Evolutionary conservation across 2,113 vertebrate genomes (phyloP).

Genomic region (Megaleporinus macrocephalus): DNA sequence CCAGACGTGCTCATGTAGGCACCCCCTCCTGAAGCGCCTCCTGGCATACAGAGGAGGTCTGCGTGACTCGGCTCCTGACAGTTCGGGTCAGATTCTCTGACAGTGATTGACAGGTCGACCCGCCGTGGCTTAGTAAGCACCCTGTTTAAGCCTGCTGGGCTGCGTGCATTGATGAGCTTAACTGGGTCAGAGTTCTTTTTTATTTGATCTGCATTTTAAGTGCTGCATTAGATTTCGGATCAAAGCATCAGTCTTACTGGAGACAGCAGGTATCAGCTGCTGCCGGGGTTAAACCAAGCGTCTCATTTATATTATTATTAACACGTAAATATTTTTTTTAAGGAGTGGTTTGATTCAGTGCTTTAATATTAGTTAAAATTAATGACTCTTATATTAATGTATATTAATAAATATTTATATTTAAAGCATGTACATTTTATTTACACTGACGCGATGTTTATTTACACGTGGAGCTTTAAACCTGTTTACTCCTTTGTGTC

Average conservation of each 20-base stretch:
- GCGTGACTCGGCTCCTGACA: background rate
- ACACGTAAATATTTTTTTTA: background rate
- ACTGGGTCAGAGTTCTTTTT: background rate
- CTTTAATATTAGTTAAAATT: background rate
- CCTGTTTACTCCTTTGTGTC: background rate
- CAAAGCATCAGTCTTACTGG: background rate
- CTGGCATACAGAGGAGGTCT: background rate
- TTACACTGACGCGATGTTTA: background rate
- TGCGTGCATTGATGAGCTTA: background rate
- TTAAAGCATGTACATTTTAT: background rate
- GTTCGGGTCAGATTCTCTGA: slow-evolving; percentile 22
- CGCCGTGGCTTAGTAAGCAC: slow-evolving; percentile 5
- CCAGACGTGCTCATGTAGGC: slow-evolving; percentile 7
- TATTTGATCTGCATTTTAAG: background rate
- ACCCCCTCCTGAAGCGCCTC: background rate
- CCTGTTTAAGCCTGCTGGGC: slow-evolving; percentile 14
- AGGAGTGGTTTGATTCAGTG: background rate
- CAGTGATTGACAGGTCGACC: slow-evolving; percentile 31
- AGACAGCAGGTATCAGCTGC: background rate
- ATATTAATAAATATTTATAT: background rate
- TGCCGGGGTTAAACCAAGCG: background rate
- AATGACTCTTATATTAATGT: background rate
- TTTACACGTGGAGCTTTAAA: background rate
- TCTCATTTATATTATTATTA: background rate
- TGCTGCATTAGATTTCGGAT: background rate